Percentiles rank a stretch among this genome's conserved stretches.
phyloP scores from a whole-genome alignment of 1,140 invertebrate genomes.

The Lordiphosa stackelbergi region DNA sequence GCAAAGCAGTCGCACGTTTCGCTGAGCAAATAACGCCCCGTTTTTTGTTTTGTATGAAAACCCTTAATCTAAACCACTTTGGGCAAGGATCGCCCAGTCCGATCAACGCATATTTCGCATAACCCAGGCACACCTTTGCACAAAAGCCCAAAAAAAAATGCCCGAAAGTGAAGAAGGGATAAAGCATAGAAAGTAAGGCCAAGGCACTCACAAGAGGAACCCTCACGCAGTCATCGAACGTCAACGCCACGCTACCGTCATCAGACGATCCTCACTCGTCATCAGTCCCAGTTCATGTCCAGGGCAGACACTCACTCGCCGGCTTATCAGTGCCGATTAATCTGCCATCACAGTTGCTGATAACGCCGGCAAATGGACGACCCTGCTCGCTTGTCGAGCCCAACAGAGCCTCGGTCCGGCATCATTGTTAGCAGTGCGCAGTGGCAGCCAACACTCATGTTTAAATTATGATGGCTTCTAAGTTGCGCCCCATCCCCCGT shows the following conservation, averaged over 20 bases:
- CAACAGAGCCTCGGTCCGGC: slow-evolving; percentile 16
- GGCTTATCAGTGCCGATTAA: slow-evolving; percentile 66
- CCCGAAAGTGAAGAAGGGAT: slow-evolving; percentile 36
- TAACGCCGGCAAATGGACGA: slow-evolving; percentile 57
- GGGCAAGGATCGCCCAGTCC: slow-evolving; percentile 50
- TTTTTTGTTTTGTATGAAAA: slow-evolving; percentile 45
- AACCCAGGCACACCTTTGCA: slow-evolving; percentile 65
- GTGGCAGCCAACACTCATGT: slow-evolving; percentile 73
- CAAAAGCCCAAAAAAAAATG: slow-evolving; percentile 29
- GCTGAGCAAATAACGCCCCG: slow-evolving; percentile 71
- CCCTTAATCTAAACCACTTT: slow-evolving; percentile 75
- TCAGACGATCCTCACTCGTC: slow-evolving; percentile 60
- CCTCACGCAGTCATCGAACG: slow-evolving; percentile 41
- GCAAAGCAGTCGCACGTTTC: slow-evolving; percentile 69
- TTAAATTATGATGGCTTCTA: slow-evolving; percentile 76
- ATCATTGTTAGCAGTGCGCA: slow-evolving; percentile 60
- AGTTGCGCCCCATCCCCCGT: slow-evolving; percentile 45
- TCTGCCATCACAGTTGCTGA: slow-evolving; percentile 65
- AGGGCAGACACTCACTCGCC: slow-evolving; percentile 27
- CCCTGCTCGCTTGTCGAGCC: slow-evolving; percentile 11
- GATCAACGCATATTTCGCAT: slow-evolving; percentile 72
- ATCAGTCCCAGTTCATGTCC: slow-evolving; percentile 18
- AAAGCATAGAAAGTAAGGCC: slow-evolving; percentile 36
- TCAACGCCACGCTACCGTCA: slow-evolving; percentile 61
- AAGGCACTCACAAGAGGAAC: slow-evolving; percentile 21